Evolutionary conservation across 2,113 vertebrate genomes (phyloP).

Genomic region (Nothobranchius kuhntae): DNA sequence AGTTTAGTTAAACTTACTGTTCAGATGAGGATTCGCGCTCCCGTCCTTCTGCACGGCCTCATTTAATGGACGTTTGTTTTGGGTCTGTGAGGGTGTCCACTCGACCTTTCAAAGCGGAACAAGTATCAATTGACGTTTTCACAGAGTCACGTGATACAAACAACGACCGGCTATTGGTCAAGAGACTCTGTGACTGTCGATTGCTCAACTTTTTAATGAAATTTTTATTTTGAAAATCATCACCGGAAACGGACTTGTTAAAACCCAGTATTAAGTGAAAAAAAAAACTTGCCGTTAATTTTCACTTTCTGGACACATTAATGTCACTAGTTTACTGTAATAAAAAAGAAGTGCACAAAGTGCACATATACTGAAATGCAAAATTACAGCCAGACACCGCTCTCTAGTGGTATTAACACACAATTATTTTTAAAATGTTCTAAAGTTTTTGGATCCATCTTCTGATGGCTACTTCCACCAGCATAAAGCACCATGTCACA

Average conservation of each 20-base stretch:
- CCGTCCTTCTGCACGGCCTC: background rate
- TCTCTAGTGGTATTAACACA: too few relatives aligned
- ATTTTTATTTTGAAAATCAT: slow-evolving; percentile 11
- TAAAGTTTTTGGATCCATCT: too few relatives aligned
- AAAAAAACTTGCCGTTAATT: too few relatives aligned
- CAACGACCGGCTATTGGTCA: background rate
- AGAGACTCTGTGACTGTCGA: background rate
- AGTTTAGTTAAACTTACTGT: slow-evolving; percentile 17
- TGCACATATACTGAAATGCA: too few relatives aligned
- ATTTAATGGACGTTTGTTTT: slow-evolving; percentile 18
- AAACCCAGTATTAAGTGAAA: too few relatives aligned
- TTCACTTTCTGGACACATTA: too few relatives aligned
- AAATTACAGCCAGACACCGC: too few relatives aligned
- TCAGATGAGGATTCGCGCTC: background rate
- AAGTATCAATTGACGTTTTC: background rate
- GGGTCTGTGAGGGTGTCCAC: background rate
- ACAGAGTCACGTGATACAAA: slow-evolving; percentile 6
- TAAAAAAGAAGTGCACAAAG: too few relatives aligned
- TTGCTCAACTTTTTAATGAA: background rate
- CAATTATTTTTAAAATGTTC: too few relatives aligned
- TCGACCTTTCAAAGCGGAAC: slow-evolving; percentile 23
- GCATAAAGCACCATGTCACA: too few relatives aligned
- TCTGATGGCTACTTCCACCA: too few relatives aligned
- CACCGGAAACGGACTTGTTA: background rate
- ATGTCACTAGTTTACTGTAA: too few relatives aligned